phyloP scores from a whole-genome alignment of 64 coral and sea anemone species.

The Actinia equina region DNA sequence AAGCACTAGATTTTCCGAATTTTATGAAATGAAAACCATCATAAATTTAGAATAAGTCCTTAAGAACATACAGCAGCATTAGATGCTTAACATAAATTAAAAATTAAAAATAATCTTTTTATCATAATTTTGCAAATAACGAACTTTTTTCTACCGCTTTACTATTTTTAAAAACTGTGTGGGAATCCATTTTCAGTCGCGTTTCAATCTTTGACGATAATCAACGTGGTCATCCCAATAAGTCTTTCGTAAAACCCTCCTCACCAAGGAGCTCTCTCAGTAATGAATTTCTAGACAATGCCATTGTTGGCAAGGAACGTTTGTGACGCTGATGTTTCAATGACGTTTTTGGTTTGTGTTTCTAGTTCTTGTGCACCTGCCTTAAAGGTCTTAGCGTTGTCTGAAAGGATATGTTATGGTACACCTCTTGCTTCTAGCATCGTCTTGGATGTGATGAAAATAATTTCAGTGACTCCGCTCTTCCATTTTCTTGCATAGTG shows the following conservation, averaged over 20 bases:
- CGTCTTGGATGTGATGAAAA: too few species aligned
- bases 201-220: too few species aligned
- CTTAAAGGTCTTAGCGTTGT: slow-evolving; percentile 40
- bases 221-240: not conserved
- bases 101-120: too few species aligned
- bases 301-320: not conserved
- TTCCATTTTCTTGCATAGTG: slow-evolving; percentile 2
- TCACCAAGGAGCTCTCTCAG: not conserved
- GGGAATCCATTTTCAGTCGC: not conserved
- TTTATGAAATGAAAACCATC: too few species aligned
- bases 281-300: slow-evolving; percentile 6
- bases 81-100: too few species aligned
- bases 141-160: too few species aligned
- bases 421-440: not conserved
- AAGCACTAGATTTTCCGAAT: too few species aligned
- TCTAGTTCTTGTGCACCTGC: not conserved
- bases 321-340: not conserved
- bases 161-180: too few species aligned
- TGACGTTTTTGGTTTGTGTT: not conserved
- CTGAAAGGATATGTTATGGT: slow-evolving; percentile 34
- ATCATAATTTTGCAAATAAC: too few species aligned
- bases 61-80: too few species aligned
- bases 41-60: too few species aligned
- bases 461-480: too few species aligned
- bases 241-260: slow-evolving; percentile 6